phyloP scores from a whole-genome alignment of 2,797 vertebrate genomes.

The Erpetoichthys calabaricus region DNA sequence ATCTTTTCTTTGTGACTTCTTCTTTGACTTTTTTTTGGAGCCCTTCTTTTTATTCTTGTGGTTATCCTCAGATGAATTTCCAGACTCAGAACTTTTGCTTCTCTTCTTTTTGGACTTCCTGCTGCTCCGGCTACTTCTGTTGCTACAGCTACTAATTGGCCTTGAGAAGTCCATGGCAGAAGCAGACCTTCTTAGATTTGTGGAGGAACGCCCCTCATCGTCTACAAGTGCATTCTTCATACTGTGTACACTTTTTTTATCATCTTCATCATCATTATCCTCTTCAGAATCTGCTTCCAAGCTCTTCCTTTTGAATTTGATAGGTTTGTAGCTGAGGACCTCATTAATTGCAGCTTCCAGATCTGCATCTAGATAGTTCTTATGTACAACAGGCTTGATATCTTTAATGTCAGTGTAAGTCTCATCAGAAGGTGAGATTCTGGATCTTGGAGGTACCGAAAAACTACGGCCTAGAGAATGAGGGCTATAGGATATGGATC shows the following conservation, averaged over 20 bases:
- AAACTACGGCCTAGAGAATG: constrained; percentile 64
- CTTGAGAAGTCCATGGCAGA: constrained; percentile 63
- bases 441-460: constrained; percentile 68
- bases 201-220: constrained; percentile 19
- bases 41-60: constrained; percentile 39
- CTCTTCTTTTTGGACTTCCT: constrained; percentile 39
- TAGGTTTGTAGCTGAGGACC: constrained; percentile 79
- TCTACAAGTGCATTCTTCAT: constrained; percentile 33
- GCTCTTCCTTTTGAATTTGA: constrained; percentile 58
- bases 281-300: constrained; percentile 63
- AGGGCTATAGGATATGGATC: constrained; percentile 55
- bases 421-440: constrained; percentile 30
- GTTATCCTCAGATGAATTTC: constrained; percentile 47
- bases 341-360: constrained; percentile 88
- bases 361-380: constrained; percentile 79
- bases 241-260: constrained; percentile 33
- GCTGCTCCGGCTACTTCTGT: constrained; percentile 34
- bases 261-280: constrained; percentile 36
- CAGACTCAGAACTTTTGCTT: constrained; percentile 44
- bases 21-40: constrained; percentile 66
- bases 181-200: constrained; percentile 59
- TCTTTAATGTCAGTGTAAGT: constrained; percentile 27
- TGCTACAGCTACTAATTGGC: constrained; percentile 38
- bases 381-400: constrained; percentile 51
- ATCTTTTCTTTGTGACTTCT: constrained; percentile 51